A percentile compares a stretch with the other conserved stretches of the same genome.
phyloP scores from a whole-genome alignment of 2,888 invertebrate genomes.

The Lepetodrilus schrolli region DNA sequence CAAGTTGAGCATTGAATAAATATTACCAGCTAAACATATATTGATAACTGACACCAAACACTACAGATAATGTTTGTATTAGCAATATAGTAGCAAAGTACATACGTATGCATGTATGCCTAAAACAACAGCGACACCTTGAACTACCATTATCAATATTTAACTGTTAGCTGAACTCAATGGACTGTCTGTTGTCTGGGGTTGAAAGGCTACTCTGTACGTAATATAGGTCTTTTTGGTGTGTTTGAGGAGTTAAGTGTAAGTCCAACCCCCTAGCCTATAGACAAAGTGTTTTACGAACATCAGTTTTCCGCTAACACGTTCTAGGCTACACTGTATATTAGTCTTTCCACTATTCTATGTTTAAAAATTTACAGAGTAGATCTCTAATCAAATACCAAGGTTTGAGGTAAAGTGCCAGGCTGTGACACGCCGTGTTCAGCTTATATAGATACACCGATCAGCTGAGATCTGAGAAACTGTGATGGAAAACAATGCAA shows the following conservation, averaged over 20 bases:
- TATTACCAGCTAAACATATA: too few relatives aligned
- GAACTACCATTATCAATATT: too few relatives aligned
- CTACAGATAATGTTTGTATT: too few relatives aligned
- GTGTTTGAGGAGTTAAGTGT: neutral
- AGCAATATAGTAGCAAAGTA: too few relatives aligned
- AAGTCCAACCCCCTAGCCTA: neutral
- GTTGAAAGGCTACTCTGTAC: neutral
- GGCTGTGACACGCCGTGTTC: neutral
- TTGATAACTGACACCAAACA: too few relatives aligned
- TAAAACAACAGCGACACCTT: too few relatives aligned
- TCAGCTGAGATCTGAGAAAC: too few relatives aligned
- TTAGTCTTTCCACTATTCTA: neutral
- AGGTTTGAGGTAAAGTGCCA: constrained; percentile 9
- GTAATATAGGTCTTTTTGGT: neutral
- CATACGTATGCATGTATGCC: too few relatives aligned
- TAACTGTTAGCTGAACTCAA: too few relatives aligned
- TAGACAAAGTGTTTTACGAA: neutral
- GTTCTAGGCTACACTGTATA: neutral
- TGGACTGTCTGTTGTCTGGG: neutral
- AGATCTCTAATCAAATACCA: constrained; percentile 10
- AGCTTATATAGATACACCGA: too few relatives aligned
- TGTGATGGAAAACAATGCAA: neutral
- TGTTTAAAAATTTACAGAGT: constrained; percentile 14
- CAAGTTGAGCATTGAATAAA: too few relatives aligned
- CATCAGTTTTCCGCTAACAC: neutral